Evolutionary conservation across 2,888 invertebrate species (phyloP).

Genomic region (Sarcophaga rosellei): DNA sequence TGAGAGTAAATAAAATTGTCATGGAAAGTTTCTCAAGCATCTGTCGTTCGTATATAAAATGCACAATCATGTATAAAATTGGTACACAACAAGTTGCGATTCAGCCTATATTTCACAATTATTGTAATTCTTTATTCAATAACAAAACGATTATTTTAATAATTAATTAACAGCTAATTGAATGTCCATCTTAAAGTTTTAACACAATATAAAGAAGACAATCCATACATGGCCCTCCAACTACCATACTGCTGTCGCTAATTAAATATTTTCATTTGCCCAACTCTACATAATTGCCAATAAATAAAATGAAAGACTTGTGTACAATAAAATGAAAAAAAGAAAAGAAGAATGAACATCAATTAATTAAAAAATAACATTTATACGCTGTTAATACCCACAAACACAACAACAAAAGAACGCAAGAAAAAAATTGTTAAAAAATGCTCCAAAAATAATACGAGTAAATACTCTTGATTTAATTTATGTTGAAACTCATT

Average conservation of each 20-base stretch:
- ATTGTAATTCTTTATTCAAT: too few species aligned
- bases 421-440: not conserved
- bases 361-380: constrained; percentile 67
- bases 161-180: not conserved
- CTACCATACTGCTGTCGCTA: not conserved
- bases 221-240: not conserved
- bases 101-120: too few species aligned
- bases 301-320: constrained; percentile 5
- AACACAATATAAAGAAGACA: not conserved
- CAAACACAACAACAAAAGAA: constrained; percentile 10
- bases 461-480: constrained; percentile 52
- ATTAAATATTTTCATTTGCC: not conserved
- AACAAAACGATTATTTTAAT: not conserved
- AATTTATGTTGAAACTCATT: constrained; percentile 74
- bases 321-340: constrained; percentile 3
- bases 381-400: constrained; percentile 33
- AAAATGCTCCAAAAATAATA: constrained; percentile 12
- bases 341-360: constrained; percentile 33
- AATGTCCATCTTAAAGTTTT: not conserved
- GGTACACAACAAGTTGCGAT: too few species aligned
- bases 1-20: too few species aligned
- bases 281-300: not conserved
- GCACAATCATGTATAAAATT: too few species aligned
- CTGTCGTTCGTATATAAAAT: too few species aligned
- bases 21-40: too few species aligned